phyloP scores from a whole-genome alignment of 1,140 invertebrate genomes.

The Phortica variegata region DNA sequence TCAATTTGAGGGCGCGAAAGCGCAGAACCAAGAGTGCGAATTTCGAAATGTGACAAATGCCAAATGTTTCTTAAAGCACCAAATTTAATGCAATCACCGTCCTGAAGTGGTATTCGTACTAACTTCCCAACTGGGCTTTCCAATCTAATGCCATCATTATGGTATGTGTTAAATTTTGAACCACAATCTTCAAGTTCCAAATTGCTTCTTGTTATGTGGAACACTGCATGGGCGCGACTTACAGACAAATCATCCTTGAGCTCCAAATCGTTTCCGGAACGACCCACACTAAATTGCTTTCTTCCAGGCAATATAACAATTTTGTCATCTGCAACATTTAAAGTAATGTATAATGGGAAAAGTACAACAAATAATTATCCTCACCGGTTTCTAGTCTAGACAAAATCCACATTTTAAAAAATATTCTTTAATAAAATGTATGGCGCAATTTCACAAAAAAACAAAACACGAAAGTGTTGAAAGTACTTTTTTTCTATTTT shows the following conservation, averaged over 20 bases:
- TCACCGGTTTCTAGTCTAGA: slow-evolving; percentile 21
- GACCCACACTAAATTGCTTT: slow-evolving; percentile 34
- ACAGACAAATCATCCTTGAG: slow-evolving; percentile 60
- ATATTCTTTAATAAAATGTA: too few species aligned
- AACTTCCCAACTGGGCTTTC: too few species aligned
- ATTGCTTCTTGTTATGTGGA: slow-evolving; percentile 47
- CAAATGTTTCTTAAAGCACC: slow-evolving; percentile 60
- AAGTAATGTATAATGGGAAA: background rate
- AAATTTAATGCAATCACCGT: slow-evolving; percentile 60
- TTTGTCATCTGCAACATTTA: slow-evolving; percentile 20
- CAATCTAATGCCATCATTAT: slow-evolving; percentile 51
- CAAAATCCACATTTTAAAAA: slow-evolving; percentile 31
- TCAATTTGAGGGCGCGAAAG: slow-evolving; percentile 54
- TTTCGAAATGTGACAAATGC: slow-evolving; percentile 52
- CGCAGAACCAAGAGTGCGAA: slow-evolving; percentile 59
- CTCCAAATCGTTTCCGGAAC: slow-evolving; percentile 51
- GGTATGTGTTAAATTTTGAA: slow-evolving; percentile 62
- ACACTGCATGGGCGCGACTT: slow-evolving; percentile 60
- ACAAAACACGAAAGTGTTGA: background rate
- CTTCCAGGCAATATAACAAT: slow-evolving; percentile 32
- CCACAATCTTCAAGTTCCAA: slow-evolving; percentile 54
- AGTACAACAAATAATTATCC: slow-evolving; percentile 1
- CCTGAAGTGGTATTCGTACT: slow-evolving; percentile 44
- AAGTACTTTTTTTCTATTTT: slow-evolving; percentile 3
- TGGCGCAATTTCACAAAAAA: slow-evolving; percentile 19